Evolutionary conservation across 2,113 vertebrate genomes (phyloP).

Genomic region (Sciurus niger): DNA sequence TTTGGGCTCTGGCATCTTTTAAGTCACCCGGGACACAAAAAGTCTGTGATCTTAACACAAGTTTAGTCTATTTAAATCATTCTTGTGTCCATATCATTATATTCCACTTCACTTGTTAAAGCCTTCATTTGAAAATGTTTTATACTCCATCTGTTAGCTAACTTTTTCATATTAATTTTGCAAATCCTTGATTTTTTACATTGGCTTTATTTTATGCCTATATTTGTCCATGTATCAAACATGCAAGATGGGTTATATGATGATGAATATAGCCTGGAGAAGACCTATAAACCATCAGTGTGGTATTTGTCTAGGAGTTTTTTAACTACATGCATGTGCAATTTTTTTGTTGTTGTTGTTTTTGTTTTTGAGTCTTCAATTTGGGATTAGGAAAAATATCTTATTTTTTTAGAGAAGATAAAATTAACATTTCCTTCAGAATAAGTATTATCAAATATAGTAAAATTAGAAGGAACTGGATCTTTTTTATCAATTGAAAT

Average conservation of each 20-base stretch:
- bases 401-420: background rate
- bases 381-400: background rate
- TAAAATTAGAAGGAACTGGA: background rate
- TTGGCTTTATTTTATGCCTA: background rate
- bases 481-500: background rate
- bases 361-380: background rate
- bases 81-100: background rate
- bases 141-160: background rate
- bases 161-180: background rate
- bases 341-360: background rate
- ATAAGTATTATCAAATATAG: background rate
- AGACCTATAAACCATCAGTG: background rate
- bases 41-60: background rate
- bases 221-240: background rate
- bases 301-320: background rate
- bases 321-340: background rate
- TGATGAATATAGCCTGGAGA: background rate
- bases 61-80: background rate
- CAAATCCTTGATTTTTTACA: background rate
- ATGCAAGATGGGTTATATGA: background rate
- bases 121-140: background rate
- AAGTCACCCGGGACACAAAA: background rate
- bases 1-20: background rate
- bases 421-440: slow-evolving; percentile 3
- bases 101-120: background rate